A percentile compares a stretch with the other conserved stretches of the same genome.
Evolutionary conservation across 2,888 invertebrate species (phyloP).

Genomic region (Watsonalla binaria): DNA sequence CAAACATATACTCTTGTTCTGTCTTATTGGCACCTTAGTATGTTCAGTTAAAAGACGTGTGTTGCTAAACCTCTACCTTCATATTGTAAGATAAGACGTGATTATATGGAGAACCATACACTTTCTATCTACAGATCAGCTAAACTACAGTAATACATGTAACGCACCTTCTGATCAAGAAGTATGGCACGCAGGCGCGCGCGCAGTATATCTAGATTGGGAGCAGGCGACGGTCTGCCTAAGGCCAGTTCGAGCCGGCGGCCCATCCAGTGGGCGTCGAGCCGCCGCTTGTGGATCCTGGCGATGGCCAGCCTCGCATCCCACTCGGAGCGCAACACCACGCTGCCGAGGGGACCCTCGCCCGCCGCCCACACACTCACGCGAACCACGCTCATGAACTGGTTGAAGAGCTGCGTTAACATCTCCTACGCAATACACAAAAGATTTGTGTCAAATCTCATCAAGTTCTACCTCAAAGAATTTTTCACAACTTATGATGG

Average conservation of each 20-base stretch:
- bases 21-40: no score
- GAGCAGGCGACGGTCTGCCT: constrained; percentile 78
- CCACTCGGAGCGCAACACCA: constrained; percentile 83
- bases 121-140: no score
- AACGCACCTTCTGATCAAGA: constrained; percentile 81
- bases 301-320: constrained; percentile 88
- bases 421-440: constrained; percentile 40
- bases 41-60: no score
- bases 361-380: constrained; percentile 61
- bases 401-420: constrained; percentile 60
- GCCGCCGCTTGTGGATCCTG: constrained; percentile 88
- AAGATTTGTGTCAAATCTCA: neutral
- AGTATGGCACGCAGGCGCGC: constrained; percentile 86
- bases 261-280: constrained; percentile 81
- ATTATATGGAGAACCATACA: no score
- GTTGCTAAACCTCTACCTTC: no score
- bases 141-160: no score
- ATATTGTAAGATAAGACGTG: no score
- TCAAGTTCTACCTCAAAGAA: neutral
- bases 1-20: no score
- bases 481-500: no score
- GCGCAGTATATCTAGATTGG: constrained; percentile 80
- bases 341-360: constrained; percentile 81
- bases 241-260: constrained; percentile 88
- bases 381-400: constrained; percentile 56